Conservation (phyloP, 92 coral and sea anemone species). For the Actinostola sp. region DNA sequence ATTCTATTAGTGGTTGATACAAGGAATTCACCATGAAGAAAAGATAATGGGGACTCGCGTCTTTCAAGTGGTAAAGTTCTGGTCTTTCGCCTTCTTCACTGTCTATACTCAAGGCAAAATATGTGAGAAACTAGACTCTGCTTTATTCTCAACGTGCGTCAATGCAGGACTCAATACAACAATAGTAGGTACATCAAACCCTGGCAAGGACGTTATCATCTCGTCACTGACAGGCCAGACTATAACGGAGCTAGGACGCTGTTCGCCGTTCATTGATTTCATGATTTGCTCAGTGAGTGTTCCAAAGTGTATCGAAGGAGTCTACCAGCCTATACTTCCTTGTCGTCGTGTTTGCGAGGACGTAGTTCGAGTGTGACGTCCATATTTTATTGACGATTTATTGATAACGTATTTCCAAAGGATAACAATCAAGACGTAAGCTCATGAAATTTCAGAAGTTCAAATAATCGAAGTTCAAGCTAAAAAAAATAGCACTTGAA, state of each 20-base stretch:
- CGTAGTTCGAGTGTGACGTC: no score
- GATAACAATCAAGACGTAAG: no score
- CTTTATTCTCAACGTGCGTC: constrained; percentile 9
- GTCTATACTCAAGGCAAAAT: not conserved
- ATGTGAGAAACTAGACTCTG: constrained; percentile 12
- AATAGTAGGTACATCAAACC: not conserved
- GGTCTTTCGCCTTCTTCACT: not conserved
- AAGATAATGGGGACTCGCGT: not conserved
- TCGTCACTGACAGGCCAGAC: constrained; percentile 18
- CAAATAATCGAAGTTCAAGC: no score
- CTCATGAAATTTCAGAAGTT: no score
- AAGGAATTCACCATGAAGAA: not conserved
- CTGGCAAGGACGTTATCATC: constrained; percentile 6
- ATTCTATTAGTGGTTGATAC: no score
- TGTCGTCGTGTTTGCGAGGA: no score
- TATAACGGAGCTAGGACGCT: constrained; percentile 1
- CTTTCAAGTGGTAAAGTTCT: not conserved
- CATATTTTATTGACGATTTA: no score
- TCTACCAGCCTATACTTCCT: constrained; percentile 37
- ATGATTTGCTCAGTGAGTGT: constrained; percentile 47
- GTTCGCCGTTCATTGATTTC: constrained; percentile 42
- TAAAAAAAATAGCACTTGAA: no score
- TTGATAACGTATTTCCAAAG: no score
- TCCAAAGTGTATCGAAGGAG: constrained; percentile 55
- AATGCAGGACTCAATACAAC: constrained; percentile 25